Conservation (phyloP, 2,113 vertebrate species). For the Smithornis capensis region DNA sequence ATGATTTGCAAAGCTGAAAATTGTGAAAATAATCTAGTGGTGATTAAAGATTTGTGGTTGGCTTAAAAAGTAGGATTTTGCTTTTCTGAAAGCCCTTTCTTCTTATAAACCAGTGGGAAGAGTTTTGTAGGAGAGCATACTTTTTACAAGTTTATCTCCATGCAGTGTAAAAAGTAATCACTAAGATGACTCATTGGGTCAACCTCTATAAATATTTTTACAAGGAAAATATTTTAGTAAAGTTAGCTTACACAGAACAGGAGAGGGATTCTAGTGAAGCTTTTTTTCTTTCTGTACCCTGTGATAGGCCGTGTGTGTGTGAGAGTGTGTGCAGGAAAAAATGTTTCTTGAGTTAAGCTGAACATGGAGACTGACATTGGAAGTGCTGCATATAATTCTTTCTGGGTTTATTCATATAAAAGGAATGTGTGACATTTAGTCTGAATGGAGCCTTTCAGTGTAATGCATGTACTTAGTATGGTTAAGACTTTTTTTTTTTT, state of each 20-base stretch:
- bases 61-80: not conserved
- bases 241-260: not conserved
- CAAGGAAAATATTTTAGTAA: not conserved
- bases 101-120: not conserved
- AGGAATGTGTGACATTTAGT: constrained; percentile 62
- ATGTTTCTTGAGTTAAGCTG: not conserved
- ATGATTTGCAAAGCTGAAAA: not conserved
- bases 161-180: not conserved
- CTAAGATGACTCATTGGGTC: not conserved
- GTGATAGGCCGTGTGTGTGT: rapidly evolving
- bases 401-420: constrained; percentile 31
- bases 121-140: not conserved
- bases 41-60: not conserved
- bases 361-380: not conserved
- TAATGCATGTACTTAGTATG: not conserved
- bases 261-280: not conserved
- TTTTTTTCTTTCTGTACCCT: not conserved
- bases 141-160: not conserved
- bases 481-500: not conserved
- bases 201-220: not conserved
- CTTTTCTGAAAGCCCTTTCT: not conserved
- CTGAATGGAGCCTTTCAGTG: constrained; percentile 58
- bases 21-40: not conserved
- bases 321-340: not conserved
- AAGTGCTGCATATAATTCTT: not conserved